Conservation (phyloP, 2,113 vertebrate species). For the Neofelis nebulosa region DNA sequence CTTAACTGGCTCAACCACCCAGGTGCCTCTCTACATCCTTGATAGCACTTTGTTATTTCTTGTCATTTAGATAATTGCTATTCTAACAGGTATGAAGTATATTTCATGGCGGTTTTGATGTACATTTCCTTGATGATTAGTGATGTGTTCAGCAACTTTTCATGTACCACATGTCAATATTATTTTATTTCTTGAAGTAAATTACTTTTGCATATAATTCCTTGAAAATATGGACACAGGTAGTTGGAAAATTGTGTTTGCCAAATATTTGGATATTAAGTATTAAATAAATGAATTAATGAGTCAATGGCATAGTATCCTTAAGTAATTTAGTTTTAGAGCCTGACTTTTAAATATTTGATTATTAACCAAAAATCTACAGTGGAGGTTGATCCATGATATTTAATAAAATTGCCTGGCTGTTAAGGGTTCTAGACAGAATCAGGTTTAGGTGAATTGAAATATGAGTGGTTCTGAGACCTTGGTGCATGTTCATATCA, state of each 20-base stretch:
- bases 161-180: background rate
- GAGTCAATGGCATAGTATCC: background rate
- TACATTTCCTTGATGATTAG: background rate
- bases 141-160: background rate
- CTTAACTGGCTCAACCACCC: no score
- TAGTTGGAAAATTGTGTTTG: background rate
- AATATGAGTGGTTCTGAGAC: background rate
- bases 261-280: slow-evolving; percentile 2
- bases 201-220: background rate
- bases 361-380: background rate
- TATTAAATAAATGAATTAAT: slow-evolving; percentile 12
- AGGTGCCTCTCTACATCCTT: background rate
- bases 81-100: background rate
- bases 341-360: slow-evolving; percentile 32
- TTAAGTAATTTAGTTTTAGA: slow-evolving; percentile 37
- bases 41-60: background rate
- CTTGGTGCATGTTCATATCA: background rate
- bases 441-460: background rate
- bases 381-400: background rate
- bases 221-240: background rate
- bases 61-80: background rate
- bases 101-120: background rate
- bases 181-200: background rate
- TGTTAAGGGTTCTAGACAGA: slow-evolving; percentile 21
- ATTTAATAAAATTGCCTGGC: background rate